phyloP scores from a whole-genome alignment of 2,113 vertebrate genomes.

The Platysternon megacephalum region DNA sequence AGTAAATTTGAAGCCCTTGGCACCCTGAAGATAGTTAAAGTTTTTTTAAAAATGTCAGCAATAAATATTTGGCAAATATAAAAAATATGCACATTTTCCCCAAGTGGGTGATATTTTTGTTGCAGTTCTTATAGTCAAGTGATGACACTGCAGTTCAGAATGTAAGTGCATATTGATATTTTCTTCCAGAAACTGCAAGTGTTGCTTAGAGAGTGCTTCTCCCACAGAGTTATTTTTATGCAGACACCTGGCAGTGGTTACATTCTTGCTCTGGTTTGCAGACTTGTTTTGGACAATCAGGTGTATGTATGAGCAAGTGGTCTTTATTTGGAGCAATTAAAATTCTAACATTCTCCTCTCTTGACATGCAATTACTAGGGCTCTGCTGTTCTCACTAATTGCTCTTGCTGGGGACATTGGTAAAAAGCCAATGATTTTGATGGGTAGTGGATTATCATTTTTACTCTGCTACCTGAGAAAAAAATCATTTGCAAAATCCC shows the following conservation, averaged over 20 bases:
- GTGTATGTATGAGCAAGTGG: constrained; percentile 88
- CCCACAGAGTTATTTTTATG: constrained; percentile 87
- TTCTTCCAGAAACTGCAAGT: constrained; percentile 73
- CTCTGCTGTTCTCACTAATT: constrained; percentile 95
- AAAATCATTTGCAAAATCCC: constrained; percentile 99
- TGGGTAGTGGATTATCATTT: constrained; percentile 94
- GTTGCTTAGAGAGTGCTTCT: constrained; percentile 68
- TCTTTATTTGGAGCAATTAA: constrained; percentile 95
- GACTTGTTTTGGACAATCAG: constrained; percentile 85
- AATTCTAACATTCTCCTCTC: constrained; percentile 92
- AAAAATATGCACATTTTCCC: constrained; percentile 87
- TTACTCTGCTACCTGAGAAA: constrained; percentile 94
- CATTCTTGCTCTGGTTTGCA: constrained; percentile 80
- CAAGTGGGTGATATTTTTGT: constrained; percentile 78
- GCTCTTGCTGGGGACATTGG: constrained; percentile 96
- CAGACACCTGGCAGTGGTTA: constrained; percentile 89
- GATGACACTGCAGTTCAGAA: constrained; percentile 85
- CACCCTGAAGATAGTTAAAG: constrained; percentile 84
- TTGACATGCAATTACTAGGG: constrained; percentile 94
- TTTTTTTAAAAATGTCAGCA: constrained; percentile 82
- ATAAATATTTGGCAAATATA: constrained; percentile 83
- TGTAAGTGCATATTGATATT: constrained; percentile 83
- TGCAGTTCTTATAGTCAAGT: constrained; percentile 74
- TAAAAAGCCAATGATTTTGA: constrained; percentile 97
- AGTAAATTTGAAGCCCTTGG: constrained; percentile 84